Evolutionary conservation across 2,797 vertebrate species (phyloP).

Genomic region (Anguilla pacifica): DNA sequence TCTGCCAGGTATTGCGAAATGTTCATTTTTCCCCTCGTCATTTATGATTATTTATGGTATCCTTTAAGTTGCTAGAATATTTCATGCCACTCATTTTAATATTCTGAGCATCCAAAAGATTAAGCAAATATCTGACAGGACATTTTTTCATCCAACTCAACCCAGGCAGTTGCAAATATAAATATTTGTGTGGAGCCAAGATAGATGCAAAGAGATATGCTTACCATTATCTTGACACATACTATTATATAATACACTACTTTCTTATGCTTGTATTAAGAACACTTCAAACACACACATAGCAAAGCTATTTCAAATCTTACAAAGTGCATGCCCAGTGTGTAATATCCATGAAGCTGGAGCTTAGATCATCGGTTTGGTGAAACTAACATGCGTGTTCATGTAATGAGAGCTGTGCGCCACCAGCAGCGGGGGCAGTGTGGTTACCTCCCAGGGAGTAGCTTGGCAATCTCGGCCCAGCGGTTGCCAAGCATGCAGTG

Average conservation of each 20-base stretch:
- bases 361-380: neutral
- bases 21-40: neutral
- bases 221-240: no score
- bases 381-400: neutral
- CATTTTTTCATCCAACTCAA: neutral
- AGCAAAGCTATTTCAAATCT: neutral
- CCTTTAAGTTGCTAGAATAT: neutral
- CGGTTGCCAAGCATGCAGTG: slow-evolving; percentile 93
- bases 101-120: neutral
- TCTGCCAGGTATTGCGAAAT: slow-evolving; percentile 61
- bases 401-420: neutral
- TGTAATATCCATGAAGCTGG: neutral
- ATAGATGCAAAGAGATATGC: no score
- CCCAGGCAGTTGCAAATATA: neutral
- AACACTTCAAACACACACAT: neutral
- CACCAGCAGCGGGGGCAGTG: neutral
- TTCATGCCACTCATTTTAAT: neutral
- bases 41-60: neutral
- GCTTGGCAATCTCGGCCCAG: slow-evolving; percentile 97
- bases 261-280: no score
- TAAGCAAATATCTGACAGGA: neutral
- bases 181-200: no score
- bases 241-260: no score
- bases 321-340: neutral
- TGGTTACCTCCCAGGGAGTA: slow-evolving; percentile 89